phyloP scores from a whole-genome alignment of 2,113 vertebrate species.

The Elephas maximus region DNA sequence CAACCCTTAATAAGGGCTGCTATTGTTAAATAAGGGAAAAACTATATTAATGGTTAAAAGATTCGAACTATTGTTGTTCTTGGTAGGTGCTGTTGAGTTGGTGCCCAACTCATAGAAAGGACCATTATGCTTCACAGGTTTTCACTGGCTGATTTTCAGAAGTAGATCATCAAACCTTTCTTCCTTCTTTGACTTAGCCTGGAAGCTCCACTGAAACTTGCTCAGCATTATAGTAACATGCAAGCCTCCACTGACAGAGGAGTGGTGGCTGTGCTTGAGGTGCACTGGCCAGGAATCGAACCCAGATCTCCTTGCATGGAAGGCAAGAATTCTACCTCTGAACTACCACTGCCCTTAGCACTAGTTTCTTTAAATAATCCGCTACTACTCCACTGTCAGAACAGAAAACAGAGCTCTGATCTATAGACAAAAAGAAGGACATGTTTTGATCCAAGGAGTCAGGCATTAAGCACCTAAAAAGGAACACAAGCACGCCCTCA shows the following conservation, averaged over 20 bases:
- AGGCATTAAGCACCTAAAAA: not conserved
- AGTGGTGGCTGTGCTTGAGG: not conserved
- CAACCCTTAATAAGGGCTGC: not conserved
- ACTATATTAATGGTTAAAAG: not conserved
- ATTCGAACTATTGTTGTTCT: not conserved
- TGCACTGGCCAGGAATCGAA: not conserved
- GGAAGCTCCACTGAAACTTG: not conserved
- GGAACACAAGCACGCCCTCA: accelerated
- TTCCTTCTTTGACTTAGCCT: not conserved
- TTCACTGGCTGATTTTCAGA: not conserved
- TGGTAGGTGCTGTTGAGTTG: not conserved
- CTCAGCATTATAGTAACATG: not conserved
- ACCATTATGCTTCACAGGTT: not conserved
- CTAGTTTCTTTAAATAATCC: not conserved
- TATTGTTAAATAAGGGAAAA: not conserved
- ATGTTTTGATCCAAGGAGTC: not conserved
- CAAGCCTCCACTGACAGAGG: not conserved
- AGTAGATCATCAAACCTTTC: not conserved
- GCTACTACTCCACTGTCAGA: not conserved
- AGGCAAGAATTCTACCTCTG: not conserved
- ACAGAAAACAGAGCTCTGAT: not conserved
- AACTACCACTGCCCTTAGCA: not conserved
- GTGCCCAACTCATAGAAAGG: not conserved
- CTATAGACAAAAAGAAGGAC: not conserved
- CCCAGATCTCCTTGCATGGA: not conserved